Base-by-base conservation (phyloP, 2,888 invertebrate species). In the Helleia helle region DNA sequence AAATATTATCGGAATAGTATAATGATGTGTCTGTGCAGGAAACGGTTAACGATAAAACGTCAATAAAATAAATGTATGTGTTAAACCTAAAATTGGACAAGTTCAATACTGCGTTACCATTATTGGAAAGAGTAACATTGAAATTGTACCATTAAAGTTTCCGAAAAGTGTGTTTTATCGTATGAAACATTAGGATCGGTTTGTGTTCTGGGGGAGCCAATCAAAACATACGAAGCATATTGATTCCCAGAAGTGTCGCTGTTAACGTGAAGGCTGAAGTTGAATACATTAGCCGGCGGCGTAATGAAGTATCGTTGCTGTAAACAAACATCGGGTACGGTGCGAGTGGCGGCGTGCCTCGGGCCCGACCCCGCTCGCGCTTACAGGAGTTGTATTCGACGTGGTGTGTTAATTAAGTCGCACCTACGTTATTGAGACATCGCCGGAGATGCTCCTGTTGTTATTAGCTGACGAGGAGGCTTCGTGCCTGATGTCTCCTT, bases 231-330 rank as follows among this genome's bases (percentile, higher is more conserved):
- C 84, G 80, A 77, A 83, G 79, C 83, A 80, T 84, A 84, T 84
- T 84, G 84, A 84, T 84, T 84, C 84, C 76, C 80, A 83, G 84
- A 84, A 84, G 84, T 84, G 84, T 84, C 84, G 81, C 80, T 81
- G 84, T 83, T 81, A 83, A 80, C 84, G 81, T 80, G 79, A 72
- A 81, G 83, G 81, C 81, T 83, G 83, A 83, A 84, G 84, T 83
- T 81, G 84, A 84, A 84, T 84, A 84, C 84, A 84, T 84, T 84
- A 84, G 83, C 83, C 79, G 70, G 71, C 74, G 77, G 81, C 80
- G 83, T 84, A 84, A 84, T 84, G 84, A 84, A 84, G 83, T 83
- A 84, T 83, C 76, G 80, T 71, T 69, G 81, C 81, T 84, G 84
- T 84, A 84, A 83, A 84, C 83, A 84, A 84, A 84, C 79, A 80